Evolutionary conservation across 2,113 vertebrate genomes (phyloP).

Genomic region (Bubo bubo): DNA sequence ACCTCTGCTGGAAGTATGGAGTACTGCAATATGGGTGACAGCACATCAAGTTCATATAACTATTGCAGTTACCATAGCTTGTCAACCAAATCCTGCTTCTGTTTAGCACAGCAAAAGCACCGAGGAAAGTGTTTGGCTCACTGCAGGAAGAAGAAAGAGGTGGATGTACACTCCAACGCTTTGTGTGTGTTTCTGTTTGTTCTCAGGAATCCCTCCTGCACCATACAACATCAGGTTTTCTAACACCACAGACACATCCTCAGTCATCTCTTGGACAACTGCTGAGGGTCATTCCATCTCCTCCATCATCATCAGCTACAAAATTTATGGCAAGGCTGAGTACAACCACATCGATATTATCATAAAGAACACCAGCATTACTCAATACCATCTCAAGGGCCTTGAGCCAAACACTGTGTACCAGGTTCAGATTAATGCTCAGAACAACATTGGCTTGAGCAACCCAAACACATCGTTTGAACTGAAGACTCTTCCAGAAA

Average conservation of each 20-base stretch:
- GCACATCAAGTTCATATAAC: neutral
- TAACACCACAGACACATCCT: slow-evolving; percentile 85
- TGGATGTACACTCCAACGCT: neutral
- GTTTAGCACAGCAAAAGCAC: neutral
- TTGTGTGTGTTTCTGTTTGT: slow-evolving; percentile 34
- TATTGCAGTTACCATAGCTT: neutral
- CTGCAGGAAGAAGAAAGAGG: neutral
- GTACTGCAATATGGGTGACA: neutral
- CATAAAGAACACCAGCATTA: slow-evolving; percentile 77
- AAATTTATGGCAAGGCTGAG: slow-evolving; percentile 76
- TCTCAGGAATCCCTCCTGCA: slow-evolving; percentile 81
- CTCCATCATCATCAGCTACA: slow-evolving; percentile 83
- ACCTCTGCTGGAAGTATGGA: neutral
- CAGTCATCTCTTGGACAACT: slow-evolving; percentile 81
- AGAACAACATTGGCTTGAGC: slow-evolving; percentile 86
- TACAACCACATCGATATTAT: slow-evolving; percentile 83
- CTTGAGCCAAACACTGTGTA: slow-evolving; percentile 82
- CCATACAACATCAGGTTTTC: slow-evolving; percentile 81
- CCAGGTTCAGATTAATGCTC: slow-evolving; percentile 81
- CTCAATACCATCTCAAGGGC: slow-evolving; percentile 83
- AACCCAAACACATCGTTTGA: slow-evolving; percentile 64
- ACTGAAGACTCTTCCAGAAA: slow-evolving; percentile 77
- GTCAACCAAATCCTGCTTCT: neutral
- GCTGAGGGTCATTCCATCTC: slow-evolving; percentile 85
- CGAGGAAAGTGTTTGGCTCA: neutral